Evolutionary conservation across 2,113 vertebrate genomes (phyloP).

Genomic region (Cavia aperea): DNA sequence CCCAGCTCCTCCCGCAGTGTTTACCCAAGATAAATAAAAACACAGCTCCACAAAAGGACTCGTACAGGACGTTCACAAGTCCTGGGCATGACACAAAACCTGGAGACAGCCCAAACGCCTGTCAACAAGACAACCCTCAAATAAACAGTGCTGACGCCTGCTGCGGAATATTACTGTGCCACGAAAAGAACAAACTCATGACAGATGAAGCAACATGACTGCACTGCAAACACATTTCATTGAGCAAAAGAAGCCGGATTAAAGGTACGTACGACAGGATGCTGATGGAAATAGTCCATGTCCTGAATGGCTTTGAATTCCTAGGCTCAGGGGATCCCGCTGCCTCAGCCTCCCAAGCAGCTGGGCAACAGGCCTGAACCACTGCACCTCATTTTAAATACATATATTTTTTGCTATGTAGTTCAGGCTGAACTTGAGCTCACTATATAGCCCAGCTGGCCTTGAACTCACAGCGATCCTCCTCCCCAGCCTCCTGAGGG

Average conservation of each 20-base stretch:
- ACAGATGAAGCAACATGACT: background rate
- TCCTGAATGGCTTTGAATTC: background rate
- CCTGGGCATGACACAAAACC: background rate
- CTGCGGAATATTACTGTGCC: accelerated
- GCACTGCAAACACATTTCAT: background rate
- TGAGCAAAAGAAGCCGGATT: background rate
- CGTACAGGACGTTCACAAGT: background rate
- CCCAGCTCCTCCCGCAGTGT: background rate
- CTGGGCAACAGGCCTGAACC: background rate
- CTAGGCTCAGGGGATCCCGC: background rate
- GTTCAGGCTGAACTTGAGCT: background rate
- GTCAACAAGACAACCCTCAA: background rate
- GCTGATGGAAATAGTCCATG: background rate
- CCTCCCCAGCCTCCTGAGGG: background rate
- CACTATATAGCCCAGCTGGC: background rate
- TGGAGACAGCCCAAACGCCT: background rate
- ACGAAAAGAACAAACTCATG: background rate
- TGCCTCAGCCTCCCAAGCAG: background rate
- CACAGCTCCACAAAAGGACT: background rate
- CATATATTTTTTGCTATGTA: background rate
- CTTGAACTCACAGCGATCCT: background rate
- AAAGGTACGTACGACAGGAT: background rate
- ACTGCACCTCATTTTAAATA: background rate
- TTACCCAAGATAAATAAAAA: background rate
- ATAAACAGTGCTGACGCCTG: accelerated